Evolutionary conservation across 2,113 vertebrate species (phyloP), one percentile per base, ranked within the genome.

Genomic region (Pterocles burchelli): DNA sequence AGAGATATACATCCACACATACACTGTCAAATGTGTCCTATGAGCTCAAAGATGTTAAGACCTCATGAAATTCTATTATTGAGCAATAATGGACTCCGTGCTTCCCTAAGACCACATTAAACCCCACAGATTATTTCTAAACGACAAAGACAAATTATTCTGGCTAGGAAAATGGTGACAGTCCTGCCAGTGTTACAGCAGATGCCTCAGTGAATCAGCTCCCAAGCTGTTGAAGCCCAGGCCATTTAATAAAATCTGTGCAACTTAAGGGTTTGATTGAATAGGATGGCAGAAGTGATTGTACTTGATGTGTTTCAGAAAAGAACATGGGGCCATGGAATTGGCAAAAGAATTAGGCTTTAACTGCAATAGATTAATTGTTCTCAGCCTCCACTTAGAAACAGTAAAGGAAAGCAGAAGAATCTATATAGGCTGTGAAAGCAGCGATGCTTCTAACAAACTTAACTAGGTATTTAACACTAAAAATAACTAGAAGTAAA

Each of bases 201-300:
- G 94, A 97, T 96, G 95, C 89, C 96, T 89, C 67, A 82, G 68
- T 96, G 95, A 96, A 96, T 96, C 89, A 96, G 93, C 63, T 95
- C 94, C 77, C 92, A 90, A 77, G 96, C 85, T 97, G 96, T 34
- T 92, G 85, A 94, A 96, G 94, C 70, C 71, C 88, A 96, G 93
- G 88, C 82, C 87, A 79, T 90, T 91, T 63, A 66, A 85, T 52
- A 81, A 94, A 97, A 95, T 94, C 93, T 85, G 84, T 88, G 76
- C 75, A 82, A 76, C 73, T 92, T 82, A 51, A 86, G 82, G 46
- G 45, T 94, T 91, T 90, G 91, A 93, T 75, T 92, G 95, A 96
- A 94, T 82, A 90, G 88, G 65, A 90, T 66, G 76, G 92, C 93
- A 96, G 89, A 84, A 94, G 85, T 58, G 94, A 94, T 91, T 94